Evolutionary conservation across 2,888 invertebrate species (phyloP), one percentile per base, ranked within the genome.

Genomic region (Zeuzera pyrina): DNA sequence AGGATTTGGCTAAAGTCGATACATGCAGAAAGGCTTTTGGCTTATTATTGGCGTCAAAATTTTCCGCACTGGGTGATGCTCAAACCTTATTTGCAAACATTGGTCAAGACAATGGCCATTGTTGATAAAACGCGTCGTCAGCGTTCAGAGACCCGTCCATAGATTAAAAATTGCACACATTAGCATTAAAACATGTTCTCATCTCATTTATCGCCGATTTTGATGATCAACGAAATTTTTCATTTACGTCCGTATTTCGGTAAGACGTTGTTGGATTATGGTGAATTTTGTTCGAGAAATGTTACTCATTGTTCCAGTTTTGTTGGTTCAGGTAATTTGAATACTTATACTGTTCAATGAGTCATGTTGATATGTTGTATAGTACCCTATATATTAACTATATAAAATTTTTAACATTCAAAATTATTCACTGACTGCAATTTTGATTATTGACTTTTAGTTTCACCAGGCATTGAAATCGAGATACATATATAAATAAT

Each of bases 61-160:
- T 43, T 49, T 45, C 41, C 41, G 33, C 44, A 46, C 49, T 47
- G 61, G 60, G 66, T 57, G 68, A 50, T 55, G 53, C 53, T 38
- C 51, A 46, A 42, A 41, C 47, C 54, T 12, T 74, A 65, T 76
- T 76, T 72, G 66, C 68, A 76, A 74, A 74, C 67, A 72, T 43
- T 38, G 33, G 11, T 31, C 36, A 45, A 64, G 54, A 78, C 77
- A 78, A 78, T 78, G 60, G 60, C 56, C 53, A 69, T 77, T 78
- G 77, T 78, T 71, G 65, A 65, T 63, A 57, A 59, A 60, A 51
- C 57, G 49, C 45, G 40, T 41, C 49, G 62, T 73, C 72, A 73
- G 73, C 71, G 49, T 57, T 57, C 57, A 49, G 50, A 38, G 44
- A 37, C 41, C 35, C 39, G 45, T 44, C 46, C 41, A 40, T 49